Evolutionary conservation across 2,888 invertebrate genomes (phyloP), one percentile per base, ranked within the genome.

Genomic region (Cacoxenus indagator): DNA sequence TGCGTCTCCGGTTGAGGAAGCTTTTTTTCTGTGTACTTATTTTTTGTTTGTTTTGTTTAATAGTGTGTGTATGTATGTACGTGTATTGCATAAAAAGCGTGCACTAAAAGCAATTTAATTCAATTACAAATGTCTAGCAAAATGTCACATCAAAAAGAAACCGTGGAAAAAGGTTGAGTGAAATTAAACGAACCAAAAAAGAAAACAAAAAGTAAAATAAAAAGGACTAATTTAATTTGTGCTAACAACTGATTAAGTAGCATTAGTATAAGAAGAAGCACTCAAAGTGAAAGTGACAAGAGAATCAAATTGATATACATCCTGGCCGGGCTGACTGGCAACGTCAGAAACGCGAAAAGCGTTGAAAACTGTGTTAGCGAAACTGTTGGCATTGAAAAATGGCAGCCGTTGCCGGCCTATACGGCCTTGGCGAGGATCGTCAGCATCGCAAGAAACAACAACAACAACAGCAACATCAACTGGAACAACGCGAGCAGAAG

Each of bases 341-440:
- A n/a, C n/a, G n/a, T n/a, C n/a, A 6, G 31, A 6, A 29, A 14
- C 54, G 29, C 22, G 14, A 62, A 51, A 8, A 54, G 27, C 19
- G 27, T 22, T 27, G 55, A 48, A 51, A 51, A 51, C 4, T 14
- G 55, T 24, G 26, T 1, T 4, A 3, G n/a, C 11, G 54, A 31
- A 45, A 54, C n/a, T 22, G 54, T 37, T 11, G 48, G 59, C 9
- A 24, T 68, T 57, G 45, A 22, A 62, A 45, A 6, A 94, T 93
- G 93, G 94, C 93, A 85, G 93, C 93, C 77, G 93, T 94, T 86
- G 93, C 94, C 82, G 94, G 94, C 85, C 91, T 94, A 70, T 94
- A 94, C 87, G 93, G 94, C 82, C 91, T 94, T 85, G 93, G 93
- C 85, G 94, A 94, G 88, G 94, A 94, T 86, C 91, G 93, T 64